Conservation (phyloP, 1,140 invertebrate genomes). For the Meteorus sp. region DNA sequence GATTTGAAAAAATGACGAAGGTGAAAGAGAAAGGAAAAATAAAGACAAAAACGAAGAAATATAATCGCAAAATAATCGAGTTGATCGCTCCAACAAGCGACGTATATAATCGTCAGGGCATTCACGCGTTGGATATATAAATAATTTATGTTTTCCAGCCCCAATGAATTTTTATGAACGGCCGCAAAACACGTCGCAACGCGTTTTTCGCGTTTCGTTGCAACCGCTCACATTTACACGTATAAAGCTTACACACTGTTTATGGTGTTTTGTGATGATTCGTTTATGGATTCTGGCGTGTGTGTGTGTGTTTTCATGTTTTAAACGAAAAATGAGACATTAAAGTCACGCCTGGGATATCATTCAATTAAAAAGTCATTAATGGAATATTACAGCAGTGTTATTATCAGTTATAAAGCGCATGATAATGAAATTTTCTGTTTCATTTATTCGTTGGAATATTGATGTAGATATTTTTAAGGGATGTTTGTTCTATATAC, state of each 20-base stretch:
- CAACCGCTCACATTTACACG: too few relatives aligned
- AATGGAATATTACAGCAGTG: neutral
- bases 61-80: slow-evolving; percentile 32
- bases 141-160: slow-evolving; percentile 30
- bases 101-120: slow-evolving; percentile 30
- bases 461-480: too few relatives aligned
- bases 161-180: slow-evolving; percentile 35
- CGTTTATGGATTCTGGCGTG: too few relatives aligned
- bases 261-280: too few relatives aligned
- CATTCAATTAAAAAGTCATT: slow-evolving; percentile 7
- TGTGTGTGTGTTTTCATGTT: too few relatives aligned
- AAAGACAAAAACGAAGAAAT: too few relatives aligned
- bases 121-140: slow-evolving; percentile 28
- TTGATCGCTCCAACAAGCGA: slow-evolving; percentile 10
- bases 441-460: too few relatives aligned
- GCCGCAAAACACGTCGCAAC: slow-evolving; percentile 23
- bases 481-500: too few relatives aligned
- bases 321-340: slow-evolving; percentile 25
- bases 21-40: slow-evolving; percentile 11
- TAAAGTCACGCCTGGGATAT: slow-evolving; percentile 14
- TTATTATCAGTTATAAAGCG: neutral
- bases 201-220: slow-evolving; percentile 23
- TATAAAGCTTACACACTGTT: too few relatives aligned
- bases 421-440: neutral
- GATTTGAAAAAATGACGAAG: too few relatives aligned